Evolutionary conservation across 2,113 vertebrate genomes (phyloP).

Genomic region (Aphyosemion australe): DNA sequence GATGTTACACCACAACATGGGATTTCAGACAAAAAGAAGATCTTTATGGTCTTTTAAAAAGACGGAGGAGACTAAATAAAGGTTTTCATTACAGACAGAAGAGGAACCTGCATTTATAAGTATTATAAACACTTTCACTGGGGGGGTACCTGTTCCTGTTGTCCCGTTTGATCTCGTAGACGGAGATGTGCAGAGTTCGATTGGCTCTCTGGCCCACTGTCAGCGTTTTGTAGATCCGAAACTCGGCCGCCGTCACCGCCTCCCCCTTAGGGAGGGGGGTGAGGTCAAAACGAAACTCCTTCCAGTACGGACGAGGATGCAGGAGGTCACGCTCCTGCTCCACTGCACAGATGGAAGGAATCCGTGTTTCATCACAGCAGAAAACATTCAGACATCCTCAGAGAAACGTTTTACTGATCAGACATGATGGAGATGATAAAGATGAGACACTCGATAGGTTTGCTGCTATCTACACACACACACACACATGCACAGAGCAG

Average conservation of each 20-base stretch:
- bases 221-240: constrained; percentile 91
- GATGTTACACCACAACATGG: too few species aligned
- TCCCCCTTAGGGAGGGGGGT: constrained; percentile 89
- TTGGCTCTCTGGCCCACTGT: constrained; percentile 79
- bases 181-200: constrained; percentile 86
- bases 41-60: too few species aligned
- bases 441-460: constrained; percentile 32
- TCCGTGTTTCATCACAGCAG: constrained; percentile 10
- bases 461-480: neutral
- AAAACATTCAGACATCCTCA: too few species aligned
- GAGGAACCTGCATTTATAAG: too few species aligned
- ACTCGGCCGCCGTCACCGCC: constrained; percentile 88
- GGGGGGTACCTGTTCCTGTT: constrained; percentile 82
- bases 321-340: constrained; percentile 87
- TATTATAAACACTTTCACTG: too few species aligned
- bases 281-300: constrained; percentile 95
- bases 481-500: constrained; percentile 1
- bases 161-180: constrained; percentile 87
- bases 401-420: too few species aligned
- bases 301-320: constrained; percentile 91
- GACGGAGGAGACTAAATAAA: too few species aligned
- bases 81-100: too few species aligned
- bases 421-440: constrained; percentile 12
- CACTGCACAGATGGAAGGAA: constrained; percentile 75
- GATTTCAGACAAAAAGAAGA: too few species aligned